Evolutionary conservation across 2,113 vertebrate genomes (phyloP).

Genomic region (Noturus placidus): DNA sequence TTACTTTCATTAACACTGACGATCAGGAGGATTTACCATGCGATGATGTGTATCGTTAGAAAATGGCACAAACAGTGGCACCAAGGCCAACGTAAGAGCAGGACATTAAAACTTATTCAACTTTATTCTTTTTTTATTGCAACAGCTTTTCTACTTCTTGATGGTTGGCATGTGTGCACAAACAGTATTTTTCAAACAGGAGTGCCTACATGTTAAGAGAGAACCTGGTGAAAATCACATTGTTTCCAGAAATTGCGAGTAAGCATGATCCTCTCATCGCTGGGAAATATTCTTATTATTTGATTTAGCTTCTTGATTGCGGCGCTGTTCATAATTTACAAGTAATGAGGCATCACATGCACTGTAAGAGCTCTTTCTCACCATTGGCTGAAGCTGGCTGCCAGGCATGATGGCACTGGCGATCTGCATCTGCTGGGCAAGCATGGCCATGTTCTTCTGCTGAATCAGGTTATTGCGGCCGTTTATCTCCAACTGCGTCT

Average conservation of each 20-base stretch:
- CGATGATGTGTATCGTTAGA: neutral
- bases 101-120: neutral
- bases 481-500: constrained; percentile 98
- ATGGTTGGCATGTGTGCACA: neutral
- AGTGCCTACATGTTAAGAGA: neutral
- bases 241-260: too few relatives aligned
- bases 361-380: constrained; percentile 42
- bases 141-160: neutral
- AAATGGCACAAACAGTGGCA: neutral
- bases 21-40: neutral
- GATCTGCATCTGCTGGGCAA: constrained; percentile 98
- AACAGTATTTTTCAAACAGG: neutral
- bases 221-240: neutral
- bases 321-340: neutral
- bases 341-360: neutral
- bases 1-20: neutral
- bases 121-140: neutral
- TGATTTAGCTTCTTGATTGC: neutral
- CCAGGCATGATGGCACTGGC: constrained; percentile 98
- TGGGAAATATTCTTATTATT: neutral
- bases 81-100: neutral
- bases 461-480: constrained; percentile 99
- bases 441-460: constrained; percentile 99
- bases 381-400: constrained; percentile 77
- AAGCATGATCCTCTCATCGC: neutral